A percentile compares a stretch with the other conserved stretches of the same genome.
These are phyloP conservation scores for Camponotus fellah DNA, from an alignment of 2,888 invertebrate species.

Conservation along the genomic window DNA sequence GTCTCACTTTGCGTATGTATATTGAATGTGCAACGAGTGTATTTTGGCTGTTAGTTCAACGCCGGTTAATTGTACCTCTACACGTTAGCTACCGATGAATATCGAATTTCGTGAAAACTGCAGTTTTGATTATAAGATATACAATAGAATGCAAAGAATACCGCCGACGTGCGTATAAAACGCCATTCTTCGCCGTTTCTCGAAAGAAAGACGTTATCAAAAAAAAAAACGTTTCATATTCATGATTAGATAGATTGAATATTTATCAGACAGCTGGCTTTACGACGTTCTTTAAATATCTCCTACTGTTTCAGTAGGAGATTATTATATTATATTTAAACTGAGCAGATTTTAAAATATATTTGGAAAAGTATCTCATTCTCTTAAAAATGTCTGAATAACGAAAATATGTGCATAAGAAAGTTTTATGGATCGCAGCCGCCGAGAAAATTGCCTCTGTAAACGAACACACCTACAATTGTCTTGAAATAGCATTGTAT, in stretches of 20 bases:
- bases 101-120: slow-evolving; percentile 54
- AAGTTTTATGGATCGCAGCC: background rate
- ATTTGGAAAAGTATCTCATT: background rate
- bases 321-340: no score
- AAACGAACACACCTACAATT: background rate
- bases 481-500: background rate
- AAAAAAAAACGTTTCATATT: background rate
- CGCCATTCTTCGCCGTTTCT: background rate
- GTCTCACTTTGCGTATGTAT: background rate
- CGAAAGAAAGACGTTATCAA: background rate
- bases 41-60: slow-evolving; percentile 16
- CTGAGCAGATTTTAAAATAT: background rate
- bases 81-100: slow-evolving; percentile 65
- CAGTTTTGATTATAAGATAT: slow-evolving; percentile 68
- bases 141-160: slow-evolving; percentile 47
- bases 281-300: slow-evolving; percentile 1
- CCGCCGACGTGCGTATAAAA: slow-evolving; percentile 28
- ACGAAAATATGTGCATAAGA: background rate
- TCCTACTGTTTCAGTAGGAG: background rate
- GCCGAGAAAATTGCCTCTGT: background rate
- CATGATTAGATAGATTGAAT: background rate
- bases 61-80: slow-evolving; percentile 55
- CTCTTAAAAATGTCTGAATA: background rate
- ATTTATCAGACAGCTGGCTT: background rate
- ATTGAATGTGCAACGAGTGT: slow-evolving; percentile 3